A percentile compares a stretch with the other conserved stretches of the same genome.
Conservation (phyloP, 2,113 vertebrate genomes). For the Columbina picui region DNA sequence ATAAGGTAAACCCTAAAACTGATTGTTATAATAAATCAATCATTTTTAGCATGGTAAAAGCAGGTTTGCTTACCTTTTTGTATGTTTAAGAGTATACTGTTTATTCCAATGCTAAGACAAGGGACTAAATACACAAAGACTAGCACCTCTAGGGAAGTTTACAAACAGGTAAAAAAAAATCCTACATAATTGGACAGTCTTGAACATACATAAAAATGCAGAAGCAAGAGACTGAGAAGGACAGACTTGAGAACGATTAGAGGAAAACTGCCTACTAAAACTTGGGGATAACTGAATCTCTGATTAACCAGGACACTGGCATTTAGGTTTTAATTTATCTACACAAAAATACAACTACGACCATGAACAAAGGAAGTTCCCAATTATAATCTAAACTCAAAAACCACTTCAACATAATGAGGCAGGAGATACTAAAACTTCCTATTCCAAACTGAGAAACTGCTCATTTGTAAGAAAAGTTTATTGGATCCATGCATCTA, state of each 20-base stretch:
- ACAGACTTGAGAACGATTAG: not conserved
- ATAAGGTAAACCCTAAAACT: not conserved
- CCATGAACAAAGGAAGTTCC: not conserved
- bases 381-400: not conserved
- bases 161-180: not conserved
- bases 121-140: not conserved
- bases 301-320: not conserved
- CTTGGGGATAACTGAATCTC: not conserved
- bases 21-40: not conserved
- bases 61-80: not conserved
- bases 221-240: not conserved
- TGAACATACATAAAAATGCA: not conserved
- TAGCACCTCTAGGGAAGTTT: not conserved
- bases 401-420: not conserved
- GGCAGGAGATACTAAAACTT: not conserved
- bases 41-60: not conserved
- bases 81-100: not conserved
- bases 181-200: not conserved
- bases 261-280: not conserved
- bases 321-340: not conserved
- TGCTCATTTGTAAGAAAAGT: not conserved
- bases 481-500: not conserved
- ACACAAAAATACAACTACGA: not conserved
- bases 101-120: not conserved
- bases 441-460: not conserved